phyloP scores from a whole-genome alignment of 2,797 vertebrate species.

The Amazonetta brasiliensis region DNA sequence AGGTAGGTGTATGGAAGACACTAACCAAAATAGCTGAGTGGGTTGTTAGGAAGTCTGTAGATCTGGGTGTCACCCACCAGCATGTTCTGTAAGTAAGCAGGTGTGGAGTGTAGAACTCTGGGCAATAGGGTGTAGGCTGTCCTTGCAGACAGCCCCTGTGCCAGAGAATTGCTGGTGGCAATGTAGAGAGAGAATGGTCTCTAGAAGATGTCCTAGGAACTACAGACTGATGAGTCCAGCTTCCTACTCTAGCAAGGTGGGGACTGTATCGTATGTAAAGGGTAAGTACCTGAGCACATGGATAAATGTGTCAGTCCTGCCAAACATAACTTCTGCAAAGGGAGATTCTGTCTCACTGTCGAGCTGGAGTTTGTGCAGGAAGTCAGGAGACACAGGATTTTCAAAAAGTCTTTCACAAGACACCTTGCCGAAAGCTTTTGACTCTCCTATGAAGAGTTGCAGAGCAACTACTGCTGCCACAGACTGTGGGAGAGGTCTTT shows the following conservation, averaged over 20 bases:
- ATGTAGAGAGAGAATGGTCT: not conserved
- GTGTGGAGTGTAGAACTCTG: not conserved
- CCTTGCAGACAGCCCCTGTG: not conserved
- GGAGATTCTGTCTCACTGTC: not conserved
- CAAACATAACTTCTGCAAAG: not conserved
- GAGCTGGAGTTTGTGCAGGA: not conserved
- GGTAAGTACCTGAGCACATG: not conserved
- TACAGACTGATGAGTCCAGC: not conserved
- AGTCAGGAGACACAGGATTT: not conserved
- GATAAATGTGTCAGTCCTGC: not conserved
- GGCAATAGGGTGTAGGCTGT: not conserved
- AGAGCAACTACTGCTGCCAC: not conserved
- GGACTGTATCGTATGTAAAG: not conserved
- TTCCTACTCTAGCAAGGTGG: not conserved
- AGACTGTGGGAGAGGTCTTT: not conserved
- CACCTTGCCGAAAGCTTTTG: rapidly evolving
- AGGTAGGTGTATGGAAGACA: not conserved
- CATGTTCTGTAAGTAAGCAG: not conserved
- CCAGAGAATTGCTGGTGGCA: not conserved
- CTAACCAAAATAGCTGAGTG: not conserved
- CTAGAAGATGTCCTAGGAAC: not conserved
- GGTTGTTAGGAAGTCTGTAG: not conserved
- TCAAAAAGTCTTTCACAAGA: not conserved
- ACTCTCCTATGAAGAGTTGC: not conserved
- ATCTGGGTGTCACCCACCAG: not conserved